Percentiles rank a stretch among this genome's conserved stretches.
Evolutionary conservation across 2,113 vertebrate genomes (phyloP).

Genomic region (Coptodon rendalli): DNA sequence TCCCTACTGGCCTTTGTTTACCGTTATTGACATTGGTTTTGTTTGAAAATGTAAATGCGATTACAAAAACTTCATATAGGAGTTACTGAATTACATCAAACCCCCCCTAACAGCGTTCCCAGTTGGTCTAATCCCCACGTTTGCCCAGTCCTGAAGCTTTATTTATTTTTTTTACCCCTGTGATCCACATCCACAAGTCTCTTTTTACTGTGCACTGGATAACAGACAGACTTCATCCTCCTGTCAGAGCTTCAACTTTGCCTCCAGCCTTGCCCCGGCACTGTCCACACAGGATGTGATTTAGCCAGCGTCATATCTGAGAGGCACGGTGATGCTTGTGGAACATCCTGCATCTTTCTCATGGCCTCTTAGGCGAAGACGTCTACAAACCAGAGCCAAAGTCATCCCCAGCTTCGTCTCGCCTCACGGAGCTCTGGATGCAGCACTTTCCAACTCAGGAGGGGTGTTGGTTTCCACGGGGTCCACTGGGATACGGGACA

Average conservation of each 20-base stretch:
- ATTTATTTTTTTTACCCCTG: background rate
- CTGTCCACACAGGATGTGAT: background rate
- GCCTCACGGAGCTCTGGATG: background rate
- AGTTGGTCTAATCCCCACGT: background rate
- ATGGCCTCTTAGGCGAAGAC: background rate
- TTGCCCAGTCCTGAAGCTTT: background rate
- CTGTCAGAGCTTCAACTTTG: background rate
- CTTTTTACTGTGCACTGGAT: background rate
- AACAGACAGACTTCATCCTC: background rate
- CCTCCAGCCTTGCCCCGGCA: background rate
- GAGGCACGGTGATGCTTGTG: background rate
- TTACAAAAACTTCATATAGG: background rate
- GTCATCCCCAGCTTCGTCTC: background rate
- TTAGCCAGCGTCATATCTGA: background rate
- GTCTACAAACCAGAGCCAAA: background rate
- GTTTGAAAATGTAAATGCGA: background rate
- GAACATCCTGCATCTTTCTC: background rate
- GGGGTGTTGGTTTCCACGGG: background rate
- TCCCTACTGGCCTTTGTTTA: background rate
- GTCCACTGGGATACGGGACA: background rate
- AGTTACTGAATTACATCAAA: background rate
- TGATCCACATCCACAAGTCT: background rate
- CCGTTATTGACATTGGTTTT: background rate
- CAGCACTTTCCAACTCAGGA: background rate
- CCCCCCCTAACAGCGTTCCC: background rate